These are phyloP conservation scores for Amphibalanus amphitrite DNA, from an alignment of 1,140 invertebrate species.

Conservation along the genomic window DNA sequence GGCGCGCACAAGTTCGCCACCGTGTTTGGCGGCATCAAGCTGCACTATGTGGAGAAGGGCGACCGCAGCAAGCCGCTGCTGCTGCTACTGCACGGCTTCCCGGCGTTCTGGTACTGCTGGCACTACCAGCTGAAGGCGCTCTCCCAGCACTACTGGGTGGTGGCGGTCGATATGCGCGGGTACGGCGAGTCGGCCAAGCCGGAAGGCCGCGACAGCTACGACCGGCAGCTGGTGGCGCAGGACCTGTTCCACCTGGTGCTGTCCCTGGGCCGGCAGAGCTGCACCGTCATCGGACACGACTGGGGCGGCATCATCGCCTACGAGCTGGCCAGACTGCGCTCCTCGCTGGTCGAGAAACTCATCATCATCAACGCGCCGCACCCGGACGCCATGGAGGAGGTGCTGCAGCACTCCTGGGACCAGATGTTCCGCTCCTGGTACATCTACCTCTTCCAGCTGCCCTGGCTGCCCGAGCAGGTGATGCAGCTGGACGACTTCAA, in stretches of 20 bases:
- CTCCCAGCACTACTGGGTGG: slow-evolving; percentile 35
- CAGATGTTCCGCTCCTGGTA: slow-evolving; percentile 11
- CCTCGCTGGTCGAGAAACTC: slow-evolving; percentile 49
- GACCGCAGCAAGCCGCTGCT: slow-evolving; percentile 37
- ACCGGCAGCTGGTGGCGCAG: slow-evolving; percentile 37
- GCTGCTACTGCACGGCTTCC: slow-evolving; percentile 55
- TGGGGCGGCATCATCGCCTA: slow-evolving; percentile 57
- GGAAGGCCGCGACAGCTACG: slow-evolving; percentile 38
- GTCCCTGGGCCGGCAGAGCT: slow-evolving; percentile 24
- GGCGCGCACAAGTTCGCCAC: background rate
- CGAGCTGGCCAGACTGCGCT: slow-evolving; percentile 43
- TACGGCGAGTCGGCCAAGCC: slow-evolving; percentile 70
- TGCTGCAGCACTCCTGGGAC: background rate
- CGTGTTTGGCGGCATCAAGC: slow-evolving; percentile 33
- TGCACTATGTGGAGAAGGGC: slow-evolving; percentile 56
- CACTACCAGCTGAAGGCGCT: slow-evolving; percentile 44
- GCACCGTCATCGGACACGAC: slow-evolving; percentile 58
- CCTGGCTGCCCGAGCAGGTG: slow-evolving; percentile 14
- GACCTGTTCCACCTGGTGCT: slow-evolving; percentile 50
- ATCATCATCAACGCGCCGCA: slow-evolving; percentile 56
- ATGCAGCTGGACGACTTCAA: slow-evolving; percentile 8
- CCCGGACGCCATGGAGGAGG: slow-evolving; percentile 28
- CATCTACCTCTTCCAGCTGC: slow-evolving; percentile 18
- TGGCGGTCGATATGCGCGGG: background rate
- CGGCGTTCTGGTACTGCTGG: slow-evolving; percentile 58